Base-by-base conservation (phyloP, 1,140 invertebrate genomes). In the Drosophila gunungcola region DNA sequence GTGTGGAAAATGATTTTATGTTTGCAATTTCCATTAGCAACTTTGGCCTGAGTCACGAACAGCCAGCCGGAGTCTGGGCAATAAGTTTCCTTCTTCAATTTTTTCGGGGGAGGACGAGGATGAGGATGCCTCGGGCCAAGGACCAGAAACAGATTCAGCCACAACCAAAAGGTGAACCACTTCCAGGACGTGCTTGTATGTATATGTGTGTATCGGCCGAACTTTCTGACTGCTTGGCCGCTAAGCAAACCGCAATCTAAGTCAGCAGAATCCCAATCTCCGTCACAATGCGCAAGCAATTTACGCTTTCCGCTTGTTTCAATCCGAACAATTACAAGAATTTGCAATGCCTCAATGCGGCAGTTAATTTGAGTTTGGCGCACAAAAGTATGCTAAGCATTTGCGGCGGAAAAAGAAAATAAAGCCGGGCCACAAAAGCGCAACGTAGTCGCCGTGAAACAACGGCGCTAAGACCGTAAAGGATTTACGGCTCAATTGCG, bases 401-500 rank as follows among this genome's bases (percentile, higher is more conserved):
- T 67, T 48, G 52, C 6, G 43, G 27, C 48, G 34, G 64, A 55
- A 42, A 63, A 42, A 27, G 41, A 42, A 54, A 52, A 72, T 69
- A 72, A 57, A 36, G 49, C 39, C 42, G 38, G 5, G 56, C 73
- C 68, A 54, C 76, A 86, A 86, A 88, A 88, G 83, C 70, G 84
- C 83, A 88, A 58, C 34, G 56, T 48, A 70, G 78, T 55, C 57
- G 64, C 58, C 75, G 80, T 69, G 81, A 88, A 89, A 82, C 83
- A 82, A 80, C 56, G 69, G 76, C 69, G 75, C 48, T 75, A 91
- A 89, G 75, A 75, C 89, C 81, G 89, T 85, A 89, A 91, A 91
- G 89, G 84, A 91, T 91, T 91, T 91, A 91, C 89, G 78, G 89
- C 89, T 91, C 89, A 91, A 91, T 91, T 91, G 85, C 58, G 76